A percentile compares a stretch with the other conserved stretches of the same genome.
Conservation (phyloP, 2,888 invertebrate species). For the Punctoribates punctum region DNA sequence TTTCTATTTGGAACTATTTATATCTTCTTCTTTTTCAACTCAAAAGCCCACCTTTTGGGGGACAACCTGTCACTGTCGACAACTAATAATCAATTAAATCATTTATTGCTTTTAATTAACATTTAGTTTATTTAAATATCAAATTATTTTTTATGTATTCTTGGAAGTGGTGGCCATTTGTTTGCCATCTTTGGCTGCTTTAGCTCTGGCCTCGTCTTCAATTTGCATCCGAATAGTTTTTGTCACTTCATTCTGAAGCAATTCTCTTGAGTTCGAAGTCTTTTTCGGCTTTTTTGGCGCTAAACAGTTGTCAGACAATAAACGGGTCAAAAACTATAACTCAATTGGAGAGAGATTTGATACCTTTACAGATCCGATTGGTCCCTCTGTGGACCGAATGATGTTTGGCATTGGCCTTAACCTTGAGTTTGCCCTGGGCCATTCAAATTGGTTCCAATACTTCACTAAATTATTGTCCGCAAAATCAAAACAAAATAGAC, state of each 20-base stretch:
- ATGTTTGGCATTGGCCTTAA: slow-evolving; percentile 37
- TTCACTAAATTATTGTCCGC: not conserved
- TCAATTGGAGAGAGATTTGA: no score
- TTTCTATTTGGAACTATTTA: no score
- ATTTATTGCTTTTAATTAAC: no score
- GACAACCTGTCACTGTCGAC: no score
- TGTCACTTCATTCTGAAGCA: slow-evolving; percentile 41
- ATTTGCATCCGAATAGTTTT: slow-evolving; percentile 41
- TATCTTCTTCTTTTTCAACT: no score
- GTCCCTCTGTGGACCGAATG: slow-evolving; percentile 40
- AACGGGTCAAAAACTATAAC: not conserved
- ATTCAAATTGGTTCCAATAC: not conserved
- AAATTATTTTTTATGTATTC: not conserved
- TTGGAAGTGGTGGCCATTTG: slow-evolving; percentile 18
- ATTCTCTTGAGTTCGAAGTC: not conserved
- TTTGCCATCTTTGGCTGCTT: slow-evolving; percentile 39
- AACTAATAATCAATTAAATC: no score
- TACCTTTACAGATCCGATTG: slow-evolving; percentile 19
- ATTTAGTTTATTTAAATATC: no score
- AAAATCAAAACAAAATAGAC: not conserved
- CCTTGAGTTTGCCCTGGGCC: slow-evolving; percentile 43
- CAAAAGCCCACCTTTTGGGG: no score
- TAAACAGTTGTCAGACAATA: slow-evolving; percentile 7
- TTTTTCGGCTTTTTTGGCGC: slow-evolving; percentile 38
- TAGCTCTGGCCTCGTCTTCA: slow-evolving; percentile 37